These are phyloP conservation scores for Pygocentrus nattereri DNA, from an alignment of 2,797 vertebrate species.

Conservation along the genomic window DNA sequence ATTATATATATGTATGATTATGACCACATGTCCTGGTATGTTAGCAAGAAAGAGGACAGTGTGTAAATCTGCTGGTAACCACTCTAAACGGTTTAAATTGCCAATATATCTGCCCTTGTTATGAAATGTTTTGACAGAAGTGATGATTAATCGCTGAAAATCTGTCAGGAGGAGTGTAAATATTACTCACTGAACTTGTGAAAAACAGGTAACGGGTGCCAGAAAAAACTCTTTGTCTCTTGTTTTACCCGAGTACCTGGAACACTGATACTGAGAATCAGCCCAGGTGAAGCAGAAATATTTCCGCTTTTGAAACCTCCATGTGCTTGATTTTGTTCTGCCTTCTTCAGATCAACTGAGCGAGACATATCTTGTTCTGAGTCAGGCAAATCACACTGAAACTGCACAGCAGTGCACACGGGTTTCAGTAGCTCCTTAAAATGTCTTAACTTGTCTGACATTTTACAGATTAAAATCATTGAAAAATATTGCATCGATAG, in stretches of 20 bases:
- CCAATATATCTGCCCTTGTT: slow-evolving; percentile 30
- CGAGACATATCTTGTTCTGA: not conserved
- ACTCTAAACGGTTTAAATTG: slow-evolving; percentile 2
- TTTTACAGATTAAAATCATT: not conserved
- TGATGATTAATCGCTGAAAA: slow-evolving; percentile 26
- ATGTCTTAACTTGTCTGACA: not conserved
- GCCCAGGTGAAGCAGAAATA: not conserved
- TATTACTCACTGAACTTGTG: not conserved
- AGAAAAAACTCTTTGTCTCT: not conserved
- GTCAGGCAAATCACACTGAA: not conserved
- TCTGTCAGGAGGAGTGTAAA: not conserved
- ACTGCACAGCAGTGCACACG: not conserved
- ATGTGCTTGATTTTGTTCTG: not conserved
- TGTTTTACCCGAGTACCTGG: slow-evolving; percentile 11
- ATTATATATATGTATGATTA: too few relatives aligned
- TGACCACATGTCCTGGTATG: too few relatives aligned
- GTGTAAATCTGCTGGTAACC: not conserved
- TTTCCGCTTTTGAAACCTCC: not conserved
- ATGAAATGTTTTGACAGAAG: slow-evolving; percentile 45
- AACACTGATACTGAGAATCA: not conserved
- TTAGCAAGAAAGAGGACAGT: not conserved
- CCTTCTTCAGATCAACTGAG: not conserved
- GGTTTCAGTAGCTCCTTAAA: not conserved
- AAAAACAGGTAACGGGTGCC: not conserved
- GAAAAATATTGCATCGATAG: not conserved